Percentiles rank a stretch among this genome's conserved stretches.
These are phyloP conservation scores for Paraplagusia blochii DNA, from an alignment of 2,113 vertebrate genomes.

Conservation along the genomic window DNA sequence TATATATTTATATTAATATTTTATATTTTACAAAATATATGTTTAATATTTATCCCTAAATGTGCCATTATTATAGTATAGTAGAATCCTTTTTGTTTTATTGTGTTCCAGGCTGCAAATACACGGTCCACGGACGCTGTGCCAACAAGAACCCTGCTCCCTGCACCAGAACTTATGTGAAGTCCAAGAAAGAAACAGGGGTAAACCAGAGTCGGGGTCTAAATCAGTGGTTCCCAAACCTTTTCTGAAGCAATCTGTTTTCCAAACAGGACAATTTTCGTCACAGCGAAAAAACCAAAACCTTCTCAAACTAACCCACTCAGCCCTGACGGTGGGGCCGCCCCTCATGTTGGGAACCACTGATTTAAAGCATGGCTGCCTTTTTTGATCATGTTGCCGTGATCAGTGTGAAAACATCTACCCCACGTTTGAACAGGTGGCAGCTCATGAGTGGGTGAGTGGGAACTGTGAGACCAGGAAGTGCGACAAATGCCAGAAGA, in stretches of 20 bases:
- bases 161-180: constrained; percentile 89
- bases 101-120: constrained; percentile 82
- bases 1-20: not conserved
- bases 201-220: constrained; percentile 67
- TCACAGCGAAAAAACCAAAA: too few relatives aligned
- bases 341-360: not conserved
- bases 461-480: constrained; percentile 84
- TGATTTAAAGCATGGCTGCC: not conserved
- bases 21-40: too few relatives aligned
- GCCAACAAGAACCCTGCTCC: constrained; percentile 83
- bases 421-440: constrained; percentile 67
- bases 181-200: constrained; percentile 87
- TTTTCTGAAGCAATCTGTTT: too few relatives aligned
- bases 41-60: too few relatives aligned
- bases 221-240: too few relatives aligned
- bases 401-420: constrained; percentile 13
- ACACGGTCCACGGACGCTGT: constrained; percentile 88
- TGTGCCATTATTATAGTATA: constrained; percentile 2
- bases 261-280: too few relatives aligned
- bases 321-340: too few relatives aligned
- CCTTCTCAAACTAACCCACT: too few relatives aligned
- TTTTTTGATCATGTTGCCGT: not conserved
- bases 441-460: constrained; percentile 86
- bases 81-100: not conserved
- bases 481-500: constrained; percentile 89